A percentile compares a stretch with the other conserved stretches of the same genome.
Evolutionary conservation across 2,888 invertebrate genomes (phyloP).

Genomic region (Cephonodes hylas): DNA sequence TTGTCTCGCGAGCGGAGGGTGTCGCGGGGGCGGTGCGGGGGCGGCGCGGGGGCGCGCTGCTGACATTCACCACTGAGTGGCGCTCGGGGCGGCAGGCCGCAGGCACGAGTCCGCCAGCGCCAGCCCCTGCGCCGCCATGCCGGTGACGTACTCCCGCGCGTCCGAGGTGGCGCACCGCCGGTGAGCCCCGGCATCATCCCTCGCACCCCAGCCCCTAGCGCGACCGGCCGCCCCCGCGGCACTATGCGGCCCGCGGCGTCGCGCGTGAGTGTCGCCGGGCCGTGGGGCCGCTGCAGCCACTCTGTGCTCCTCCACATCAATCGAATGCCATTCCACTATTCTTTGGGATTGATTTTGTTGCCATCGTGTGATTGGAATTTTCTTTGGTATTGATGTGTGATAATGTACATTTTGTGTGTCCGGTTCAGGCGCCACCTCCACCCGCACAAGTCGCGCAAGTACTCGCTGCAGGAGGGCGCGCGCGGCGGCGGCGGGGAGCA

Average conservation of each 20-base stretch:
- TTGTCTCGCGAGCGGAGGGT: constrained; percentile 27
- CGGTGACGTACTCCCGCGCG: constrained; percentile 49
- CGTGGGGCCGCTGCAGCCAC: neutral
- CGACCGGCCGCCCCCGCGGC: neutral
- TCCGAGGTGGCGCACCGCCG: neutral
- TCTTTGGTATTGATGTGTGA: neutral
- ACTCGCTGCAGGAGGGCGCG: constrained; percentile 88
- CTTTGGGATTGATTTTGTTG: neutral
- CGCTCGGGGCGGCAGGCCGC: neutral
- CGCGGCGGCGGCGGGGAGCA: constrained; percentile 79
- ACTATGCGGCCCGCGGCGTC: neutral
- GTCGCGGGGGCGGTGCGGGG: constrained; percentile 12
- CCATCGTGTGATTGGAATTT: neutral
- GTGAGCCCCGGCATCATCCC: neutral
- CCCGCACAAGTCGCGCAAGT: constrained; percentile 85
- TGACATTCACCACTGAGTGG: neutral
- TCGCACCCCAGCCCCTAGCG: neutral
- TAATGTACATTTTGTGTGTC: constrained; percentile 8
- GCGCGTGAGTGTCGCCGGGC: neutral
- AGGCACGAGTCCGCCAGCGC: neutral
- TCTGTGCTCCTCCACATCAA: neutral
- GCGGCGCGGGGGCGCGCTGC: neutral
- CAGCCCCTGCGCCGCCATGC: constrained; percentile 36
- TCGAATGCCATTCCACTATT: neutral
- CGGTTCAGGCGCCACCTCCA: constrained; percentile 82